Conservation (phyloP, 2,797 vertebrate species). For the Lemur catta region DNA sequence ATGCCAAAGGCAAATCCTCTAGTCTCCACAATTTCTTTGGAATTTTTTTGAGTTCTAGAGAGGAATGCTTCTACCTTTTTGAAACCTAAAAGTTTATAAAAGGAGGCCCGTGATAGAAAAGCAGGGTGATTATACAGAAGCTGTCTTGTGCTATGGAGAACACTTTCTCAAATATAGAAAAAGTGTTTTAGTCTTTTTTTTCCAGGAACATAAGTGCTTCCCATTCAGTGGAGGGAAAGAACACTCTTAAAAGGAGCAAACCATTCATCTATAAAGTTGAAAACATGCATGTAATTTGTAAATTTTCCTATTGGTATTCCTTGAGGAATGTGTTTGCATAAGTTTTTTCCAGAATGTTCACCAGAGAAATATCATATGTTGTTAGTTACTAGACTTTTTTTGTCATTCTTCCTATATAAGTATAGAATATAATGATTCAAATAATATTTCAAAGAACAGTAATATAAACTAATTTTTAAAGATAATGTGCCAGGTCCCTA, state of each 20-base stretch:
- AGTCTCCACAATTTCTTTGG: neutral
- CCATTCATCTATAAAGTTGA: neutral
- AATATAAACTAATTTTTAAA: slow-evolving; percentile 3
- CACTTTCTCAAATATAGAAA: neutral
- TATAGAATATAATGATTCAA: slow-evolving; percentile 36
- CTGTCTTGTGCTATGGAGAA: neutral
- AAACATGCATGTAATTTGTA: neutral
- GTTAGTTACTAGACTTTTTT: neutral
- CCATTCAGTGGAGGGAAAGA: neutral
- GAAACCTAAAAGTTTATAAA: neutral
- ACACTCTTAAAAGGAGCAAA: neutral
- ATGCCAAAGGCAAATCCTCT: neutral
- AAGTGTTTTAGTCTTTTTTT: neutral
- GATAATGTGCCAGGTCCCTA: neutral
- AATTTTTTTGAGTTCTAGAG: neutral
- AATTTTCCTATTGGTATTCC: neutral
- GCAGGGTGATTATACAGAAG: neutral
- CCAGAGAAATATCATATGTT: neutral
- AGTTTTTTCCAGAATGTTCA: neutral
- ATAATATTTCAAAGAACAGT: slow-evolving; percentile 19
- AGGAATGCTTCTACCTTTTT: neutral
- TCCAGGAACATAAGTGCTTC: neutral
- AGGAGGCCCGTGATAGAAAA: neutral
- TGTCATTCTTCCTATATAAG: neutral
- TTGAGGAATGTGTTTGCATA: neutral